Evolutionary conservation across 2,888 invertebrate genomes (phyloP).

Genomic region (Celastrina argiolus): DNA sequence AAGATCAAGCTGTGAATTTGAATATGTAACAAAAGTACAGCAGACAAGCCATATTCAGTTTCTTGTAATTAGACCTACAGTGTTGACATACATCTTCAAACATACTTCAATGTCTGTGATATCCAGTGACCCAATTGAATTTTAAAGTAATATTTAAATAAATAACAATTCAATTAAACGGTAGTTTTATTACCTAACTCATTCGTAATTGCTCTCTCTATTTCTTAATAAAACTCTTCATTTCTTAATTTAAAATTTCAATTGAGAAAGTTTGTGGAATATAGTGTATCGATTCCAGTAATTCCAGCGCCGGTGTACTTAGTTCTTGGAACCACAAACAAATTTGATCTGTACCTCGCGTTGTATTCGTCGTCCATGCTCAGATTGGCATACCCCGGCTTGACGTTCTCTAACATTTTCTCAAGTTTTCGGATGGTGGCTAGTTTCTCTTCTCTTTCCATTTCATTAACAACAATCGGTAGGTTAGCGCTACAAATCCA

Average conservation of each 20-base stretch:
- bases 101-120: no score
- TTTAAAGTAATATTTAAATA: background rate
- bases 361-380: slow-evolving; percentile 21
- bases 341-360: slow-evolving; percentile 22
- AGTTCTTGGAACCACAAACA: slow-evolving; percentile 27
- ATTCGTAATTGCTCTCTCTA: no score
- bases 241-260: no score
- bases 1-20: no score
- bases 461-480: slow-evolving; percentile 63
- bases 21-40: no score
- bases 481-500: slow-evolving; percentile 66
- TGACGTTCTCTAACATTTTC: slow-evolving; percentile 43
- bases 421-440: slow-evolving; percentile 53
- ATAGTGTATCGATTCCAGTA: background rate
- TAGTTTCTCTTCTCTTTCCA: slow-evolving; percentile 59
- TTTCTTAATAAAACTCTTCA: no score
- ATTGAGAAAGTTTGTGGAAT: slow-evolving; percentile 5
- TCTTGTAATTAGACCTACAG: no score
- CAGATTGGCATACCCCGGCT: background rate
- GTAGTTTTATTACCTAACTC: background rate
- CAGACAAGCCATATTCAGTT: no score
- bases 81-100: no score
- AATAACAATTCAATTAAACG: background rate
- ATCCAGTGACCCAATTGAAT: background rate
- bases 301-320: slow-evolving; percentile 3